Conservation (phyloP, 1,140 invertebrate genomes). For the Habropoda laboriosa region DNA sequence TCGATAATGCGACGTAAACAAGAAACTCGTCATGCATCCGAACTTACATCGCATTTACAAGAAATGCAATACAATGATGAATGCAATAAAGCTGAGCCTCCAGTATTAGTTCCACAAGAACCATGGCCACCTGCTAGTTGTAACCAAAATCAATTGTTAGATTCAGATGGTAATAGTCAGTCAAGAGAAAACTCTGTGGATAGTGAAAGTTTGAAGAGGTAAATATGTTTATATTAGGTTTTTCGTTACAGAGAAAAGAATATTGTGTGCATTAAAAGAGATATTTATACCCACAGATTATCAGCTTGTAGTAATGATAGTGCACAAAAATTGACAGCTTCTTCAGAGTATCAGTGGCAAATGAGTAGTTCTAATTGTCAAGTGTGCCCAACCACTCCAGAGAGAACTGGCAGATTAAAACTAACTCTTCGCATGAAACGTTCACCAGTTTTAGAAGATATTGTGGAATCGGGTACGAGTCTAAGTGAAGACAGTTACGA, state of each 20-base stretch:
- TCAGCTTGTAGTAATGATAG: slow-evolving; percentile 55
- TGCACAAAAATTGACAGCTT: slow-evolving; percentile 57
- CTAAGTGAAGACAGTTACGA: slow-evolving; percentile 85
- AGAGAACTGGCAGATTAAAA: slow-evolving; percentile 86
- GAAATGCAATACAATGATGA: slow-evolving; percentile 68
- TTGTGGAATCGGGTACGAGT: slow-evolving; percentile 90
- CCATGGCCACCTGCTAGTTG: slow-evolving; percentile 66
- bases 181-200: slow-evolving; percentile 61
- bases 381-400: slow-evolving; percentile 82
- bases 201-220: slow-evolving; percentile 61
- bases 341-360: slow-evolving; percentile 71
- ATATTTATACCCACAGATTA: slow-evolving; percentile 64
- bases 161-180: slow-evolving; percentile 49
- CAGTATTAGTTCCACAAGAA: slow-evolving; percentile 64
- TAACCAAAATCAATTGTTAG: slow-evolving; percentile 48
- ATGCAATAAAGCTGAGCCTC: slow-evolving; percentile 65
- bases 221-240: slow-evolving; percentile 13
- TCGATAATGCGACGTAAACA: slow-evolving; percentile 69
- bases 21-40: slow-evolving; percentile 57
- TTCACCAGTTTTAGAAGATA: slow-evolving; percentile 91
- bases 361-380: slow-evolving; percentile 59
- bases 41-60: slow-evolving; percentile 59
- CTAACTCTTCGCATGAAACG: slow-evolving; percentile 92
- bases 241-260: no score
- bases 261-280: not conserved